These are phyloP conservation scores for Axea sp. DNA, from an alignment of 2,888 invertebrate species.

Conservation along the genomic window DNA sequence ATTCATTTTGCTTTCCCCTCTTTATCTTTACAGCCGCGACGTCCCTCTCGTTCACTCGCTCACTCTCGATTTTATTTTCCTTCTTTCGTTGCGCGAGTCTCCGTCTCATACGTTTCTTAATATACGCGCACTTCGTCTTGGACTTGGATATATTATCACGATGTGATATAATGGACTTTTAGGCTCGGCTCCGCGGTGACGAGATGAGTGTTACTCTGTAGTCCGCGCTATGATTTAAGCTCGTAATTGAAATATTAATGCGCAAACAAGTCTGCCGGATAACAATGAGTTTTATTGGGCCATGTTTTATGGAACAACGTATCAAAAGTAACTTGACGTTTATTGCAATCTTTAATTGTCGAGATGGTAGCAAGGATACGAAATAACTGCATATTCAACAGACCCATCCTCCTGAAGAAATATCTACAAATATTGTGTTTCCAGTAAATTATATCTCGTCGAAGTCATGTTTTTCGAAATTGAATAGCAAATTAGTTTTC, in stretches of 20 bases:
- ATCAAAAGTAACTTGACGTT: slow-evolving; percentile 47
- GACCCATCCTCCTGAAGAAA: slow-evolving; percentile 11
- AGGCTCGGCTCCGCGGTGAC: slow-evolving; percentile 45
- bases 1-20: slow-evolving; percentile 45
- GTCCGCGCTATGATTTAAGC: slow-evolving; percentile 51
- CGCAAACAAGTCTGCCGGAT: slow-evolving; percentile 36
- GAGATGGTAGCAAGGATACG: slow-evolving; percentile 33
- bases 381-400: slow-evolving; percentile 30
- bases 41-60: slow-evolving; percentile 51
- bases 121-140: slow-evolving; percentile 54
- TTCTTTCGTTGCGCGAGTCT: slow-evolving; percentile 36
- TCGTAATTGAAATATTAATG: slow-evolving; percentile 62
- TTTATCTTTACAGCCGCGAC: slow-evolving; percentile 28
- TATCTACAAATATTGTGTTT: slow-evolving; percentile 45
- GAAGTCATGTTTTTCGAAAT: slow-evolving; percentile 31
- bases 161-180: slow-evolving; percentile 59
- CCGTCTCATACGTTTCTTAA: slow-evolving; percentile 47
- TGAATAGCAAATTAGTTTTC: slow-evolving; percentile 61
- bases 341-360: slow-evolving; percentile 50
- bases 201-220: slow-evolving; percentile 47
- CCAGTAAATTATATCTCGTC: slow-evolving; percentile 53
- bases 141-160: slow-evolving; percentile 54
- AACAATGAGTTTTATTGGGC: slow-evolving; percentile 56
- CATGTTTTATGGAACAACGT: slow-evolving; percentile 40
- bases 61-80: slow-evolving; percentile 62